Percentiles rank a stretch among this genome's conserved stretches.
phyloP scores from a whole-genome alignment of 2,113 vertebrate genomes.

The Apodemus sylvaticus region DNA sequence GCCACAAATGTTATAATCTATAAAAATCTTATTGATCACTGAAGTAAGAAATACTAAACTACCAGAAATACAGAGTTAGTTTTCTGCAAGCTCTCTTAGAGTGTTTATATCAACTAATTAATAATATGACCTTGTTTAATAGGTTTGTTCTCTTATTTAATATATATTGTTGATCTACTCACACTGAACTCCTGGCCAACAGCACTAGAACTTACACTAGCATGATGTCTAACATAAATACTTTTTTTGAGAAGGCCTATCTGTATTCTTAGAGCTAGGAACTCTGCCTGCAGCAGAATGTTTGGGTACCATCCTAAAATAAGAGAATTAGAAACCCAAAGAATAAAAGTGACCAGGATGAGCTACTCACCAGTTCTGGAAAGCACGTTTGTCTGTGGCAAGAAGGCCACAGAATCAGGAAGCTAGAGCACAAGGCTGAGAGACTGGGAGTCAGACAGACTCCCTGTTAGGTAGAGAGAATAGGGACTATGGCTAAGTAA shows the following conservation, averaged over 20 bases:
- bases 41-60: constrained; percentile 2
- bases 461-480: neutral
- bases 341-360: neutral
- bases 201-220: neutral
- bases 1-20: neutral
- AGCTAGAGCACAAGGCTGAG: neutral
- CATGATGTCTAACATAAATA: neutral
- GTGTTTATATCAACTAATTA: neutral
- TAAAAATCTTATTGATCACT: constrained; percentile 8
- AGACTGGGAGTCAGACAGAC: neutral
- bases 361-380: neutral
- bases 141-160: neutral
- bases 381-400: neutral
- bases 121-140: neutral
- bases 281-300: neutral
- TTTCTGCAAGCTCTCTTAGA: neutral
- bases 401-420: neutral
- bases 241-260: neutral
- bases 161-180: neutral
- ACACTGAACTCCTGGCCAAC: neutral
- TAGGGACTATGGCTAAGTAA: neutral
- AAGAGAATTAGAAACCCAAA: neutral
- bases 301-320: neutral
- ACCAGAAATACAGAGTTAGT: neutral
- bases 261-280: neutral